phyloP scores from a whole-genome alignment of 2,113 vertebrate genomes.

The Lepus timidus region DNA sequence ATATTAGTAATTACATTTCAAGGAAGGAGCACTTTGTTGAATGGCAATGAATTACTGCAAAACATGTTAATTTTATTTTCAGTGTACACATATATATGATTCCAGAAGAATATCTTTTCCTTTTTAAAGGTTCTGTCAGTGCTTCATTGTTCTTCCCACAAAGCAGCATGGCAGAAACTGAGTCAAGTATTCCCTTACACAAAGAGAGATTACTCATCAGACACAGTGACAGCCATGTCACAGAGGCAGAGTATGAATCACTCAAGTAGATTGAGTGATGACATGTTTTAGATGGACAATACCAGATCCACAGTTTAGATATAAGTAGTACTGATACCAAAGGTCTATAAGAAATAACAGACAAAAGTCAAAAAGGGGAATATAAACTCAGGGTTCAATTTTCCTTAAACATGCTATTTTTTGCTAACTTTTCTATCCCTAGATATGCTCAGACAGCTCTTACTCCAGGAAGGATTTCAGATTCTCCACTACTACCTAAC shows the following conservation, averaged over 20 bases:
- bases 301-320: background rate
- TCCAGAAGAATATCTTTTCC: background rate
- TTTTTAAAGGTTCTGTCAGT: background rate
- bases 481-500: background rate
- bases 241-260: background rate
- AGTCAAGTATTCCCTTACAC: background rate
- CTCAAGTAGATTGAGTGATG: background rate
- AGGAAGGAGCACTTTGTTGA: constrained; percentile 22
- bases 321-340: background rate
- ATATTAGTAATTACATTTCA: constrained; percentile 59
- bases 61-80: background rate
- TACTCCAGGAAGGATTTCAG: background rate
- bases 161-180: background rate
- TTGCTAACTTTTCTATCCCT: background rate
- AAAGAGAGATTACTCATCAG: background rate
- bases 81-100: background rate
- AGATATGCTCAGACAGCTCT: background rate
- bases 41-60: background rate
- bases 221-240: background rate
- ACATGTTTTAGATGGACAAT: background rate
- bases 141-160: background rate
- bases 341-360: background rate
- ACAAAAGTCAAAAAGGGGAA: background rate
- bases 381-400: background rate
- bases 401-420: background rate